A percentile compares a stretch with the other conserved stretches of the same genome.
These are phyloP conservation scores for Ectropis grisescens DNA, from an alignment of 1,140 invertebrate species.

Conservation along the genomic window DNA sequence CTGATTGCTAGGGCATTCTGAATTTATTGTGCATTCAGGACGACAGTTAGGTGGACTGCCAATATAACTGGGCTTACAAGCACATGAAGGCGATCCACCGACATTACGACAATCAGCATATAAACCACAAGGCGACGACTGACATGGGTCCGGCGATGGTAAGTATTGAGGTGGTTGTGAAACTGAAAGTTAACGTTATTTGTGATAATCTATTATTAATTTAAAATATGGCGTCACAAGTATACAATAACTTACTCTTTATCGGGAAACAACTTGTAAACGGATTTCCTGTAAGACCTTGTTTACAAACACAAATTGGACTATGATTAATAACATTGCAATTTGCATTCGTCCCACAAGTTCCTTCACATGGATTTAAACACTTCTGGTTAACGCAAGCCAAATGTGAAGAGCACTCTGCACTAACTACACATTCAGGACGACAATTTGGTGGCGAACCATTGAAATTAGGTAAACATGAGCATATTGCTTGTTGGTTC, in stretches of 20 bases:
- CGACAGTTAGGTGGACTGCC: constrained; percentile 80
- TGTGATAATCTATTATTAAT: constrained; percentile 1
- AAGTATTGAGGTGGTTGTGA: constrained; percentile 52
- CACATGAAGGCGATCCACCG: constrained; percentile 75
- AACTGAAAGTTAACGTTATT: constrained; percentile 61
- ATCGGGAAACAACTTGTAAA: constrained; percentile 76
- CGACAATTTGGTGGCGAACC: constrained; percentile 81
- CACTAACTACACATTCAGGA: constrained; percentile 80
- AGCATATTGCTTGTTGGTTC: constrained; percentile 76
- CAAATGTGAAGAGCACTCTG: constrained; percentile 76
- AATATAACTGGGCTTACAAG: constrained; percentile 75
- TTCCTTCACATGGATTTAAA: constrained; percentile 76
- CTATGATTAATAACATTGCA: constrained; percentile 85
- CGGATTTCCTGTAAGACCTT: constrained; percentile 78
- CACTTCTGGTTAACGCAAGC: constrained; percentile 78
- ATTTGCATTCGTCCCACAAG: constrained; percentile 81
- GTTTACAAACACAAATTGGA: constrained; percentile 77
- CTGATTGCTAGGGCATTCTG: constrained; percentile 77
- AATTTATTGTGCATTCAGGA: constrained; percentile 82
- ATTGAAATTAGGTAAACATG: constrained; percentile 78
- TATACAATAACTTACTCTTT: constrained; percentile 62
- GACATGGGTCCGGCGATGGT: constrained; percentile 74
- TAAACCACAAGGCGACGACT: constrained; percentile 81
- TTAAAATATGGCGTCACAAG: constrained; percentile 1
- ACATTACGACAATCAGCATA: constrained; percentile 78